Evolutionary conservation across 2,797 vertebrate species (phyloP).

Genomic region (Lagorchestes hirsutus): DNA sequence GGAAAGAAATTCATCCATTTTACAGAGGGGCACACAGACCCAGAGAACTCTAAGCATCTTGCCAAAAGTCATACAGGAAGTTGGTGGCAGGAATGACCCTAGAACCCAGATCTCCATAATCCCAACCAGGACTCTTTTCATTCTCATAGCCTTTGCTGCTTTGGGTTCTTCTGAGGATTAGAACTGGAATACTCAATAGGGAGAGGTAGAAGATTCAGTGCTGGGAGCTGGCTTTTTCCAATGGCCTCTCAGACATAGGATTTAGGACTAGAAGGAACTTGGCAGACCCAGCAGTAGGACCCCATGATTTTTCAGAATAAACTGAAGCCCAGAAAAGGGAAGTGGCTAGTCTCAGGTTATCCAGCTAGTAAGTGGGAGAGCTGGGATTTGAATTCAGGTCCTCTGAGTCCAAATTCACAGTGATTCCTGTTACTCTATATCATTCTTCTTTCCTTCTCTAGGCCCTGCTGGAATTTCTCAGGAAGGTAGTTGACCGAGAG

Average conservation of each 20-base stretch:
- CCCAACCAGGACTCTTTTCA: not conserved
- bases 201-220: not conserved
- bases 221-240: not conserved
- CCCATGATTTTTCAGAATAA: not conserved
- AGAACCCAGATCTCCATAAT: not conserved
- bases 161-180: not conserved
- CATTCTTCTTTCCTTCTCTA: constrained; percentile 72
- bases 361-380: not conserved
- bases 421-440: not conserved
- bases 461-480: constrained; percentile 94
- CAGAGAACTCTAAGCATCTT: not conserved
- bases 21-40: not conserved
- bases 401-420: not conserved
- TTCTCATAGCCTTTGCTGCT: not conserved
- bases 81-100: not conserved
- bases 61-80: not conserved
- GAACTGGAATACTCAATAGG: not conserved
- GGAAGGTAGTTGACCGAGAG: constrained; percentile 91
- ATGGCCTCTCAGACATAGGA: accelerated
- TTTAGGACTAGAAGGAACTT: not conserved
- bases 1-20: not conserved
- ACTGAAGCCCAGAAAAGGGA: not conserved
- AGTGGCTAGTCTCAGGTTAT: not conserved
- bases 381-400: not conserved
- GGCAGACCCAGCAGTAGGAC: not conserved